A percentile compares a stretch with the other conserved stretches of the same genome.
phyloP scores from a whole-genome alignment of 2,797 vertebrate genomes.

The Pipistrellus nathusii region DNA sequence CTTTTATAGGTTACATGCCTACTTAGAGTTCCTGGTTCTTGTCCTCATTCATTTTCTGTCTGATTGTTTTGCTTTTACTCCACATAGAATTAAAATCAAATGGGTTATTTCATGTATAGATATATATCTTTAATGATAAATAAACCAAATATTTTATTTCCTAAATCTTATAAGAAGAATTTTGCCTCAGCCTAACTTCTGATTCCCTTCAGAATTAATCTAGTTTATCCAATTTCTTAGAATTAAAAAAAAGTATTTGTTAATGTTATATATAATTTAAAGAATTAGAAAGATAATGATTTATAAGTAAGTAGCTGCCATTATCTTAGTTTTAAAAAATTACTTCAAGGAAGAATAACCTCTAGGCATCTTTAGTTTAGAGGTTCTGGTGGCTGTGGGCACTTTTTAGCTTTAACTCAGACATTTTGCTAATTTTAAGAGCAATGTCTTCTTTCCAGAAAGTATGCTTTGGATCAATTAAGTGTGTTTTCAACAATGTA shows the following conservation, averaged over 20 bases:
- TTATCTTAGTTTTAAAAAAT: constrained; percentile 58
- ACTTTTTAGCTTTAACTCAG: neutral
- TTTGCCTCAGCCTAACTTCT: neutral
- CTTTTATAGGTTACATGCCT: neutral
- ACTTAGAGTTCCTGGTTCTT: neutral
- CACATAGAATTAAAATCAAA: constrained; percentile 43
- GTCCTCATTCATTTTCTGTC: neutral
- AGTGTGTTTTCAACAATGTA: neutral
- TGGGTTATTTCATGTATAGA: neutral
- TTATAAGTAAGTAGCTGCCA: neutral
- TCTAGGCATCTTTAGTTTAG: neutral
- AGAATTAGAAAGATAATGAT: constrained; percentile 10
- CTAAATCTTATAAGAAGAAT: neutral
- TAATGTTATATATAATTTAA: neutral
- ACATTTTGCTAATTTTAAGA: constrained; percentile 28
- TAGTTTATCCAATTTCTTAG: constrained; percentile 1
- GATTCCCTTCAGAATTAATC: neutral
- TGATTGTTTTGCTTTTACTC: constrained; percentile 4
- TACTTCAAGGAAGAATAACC: neutral
- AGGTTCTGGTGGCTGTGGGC: neutral
- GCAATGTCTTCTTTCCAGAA: neutral
- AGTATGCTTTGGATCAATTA: neutral
- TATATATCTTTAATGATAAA: neutral
- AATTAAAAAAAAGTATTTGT: constrained; percentile 38
- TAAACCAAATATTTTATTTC: constrained; percentile 12